Conservation (phyloP, 2,797 vertebrate species). For the Labroides dimidiatus region DNA sequence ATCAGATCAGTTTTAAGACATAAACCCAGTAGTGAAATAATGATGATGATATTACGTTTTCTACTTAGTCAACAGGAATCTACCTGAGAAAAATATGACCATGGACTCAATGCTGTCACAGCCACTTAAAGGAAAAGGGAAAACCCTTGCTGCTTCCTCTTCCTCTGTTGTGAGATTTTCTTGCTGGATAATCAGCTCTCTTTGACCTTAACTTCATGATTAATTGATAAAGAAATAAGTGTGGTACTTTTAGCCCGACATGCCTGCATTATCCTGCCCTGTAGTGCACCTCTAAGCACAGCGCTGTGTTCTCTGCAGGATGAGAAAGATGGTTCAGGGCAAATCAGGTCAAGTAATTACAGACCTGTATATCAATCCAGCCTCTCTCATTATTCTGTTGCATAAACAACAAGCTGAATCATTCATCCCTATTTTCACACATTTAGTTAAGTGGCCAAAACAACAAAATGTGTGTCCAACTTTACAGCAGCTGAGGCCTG, state of each 20-base stretch:
- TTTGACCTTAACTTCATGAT: too few species aligned
- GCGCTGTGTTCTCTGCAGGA: background rate
- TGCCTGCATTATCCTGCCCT: background rate
- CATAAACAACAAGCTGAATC: slow-evolving; percentile 29
- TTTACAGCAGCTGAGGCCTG: slow-evolving; percentile 63
- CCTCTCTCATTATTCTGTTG: slow-evolving; percentile 32
- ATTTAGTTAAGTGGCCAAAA: slow-evolving; percentile 26
- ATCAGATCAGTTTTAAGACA: too few species aligned
- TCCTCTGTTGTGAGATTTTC: too few species aligned
- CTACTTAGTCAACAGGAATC: too few species aligned
- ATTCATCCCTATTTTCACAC: slow-evolving; percentile 38
- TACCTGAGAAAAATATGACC: too few species aligned
- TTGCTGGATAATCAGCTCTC: too few species aligned
- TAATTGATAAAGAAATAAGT: too few species aligned
- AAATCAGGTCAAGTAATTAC: slow-evolving; percentile 48
- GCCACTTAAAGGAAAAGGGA: too few species aligned
- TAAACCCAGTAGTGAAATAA: too few species aligned
- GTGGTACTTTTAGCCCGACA: background rate
- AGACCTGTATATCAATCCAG: slow-evolving; percentile 23
- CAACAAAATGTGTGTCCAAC: slow-evolving; percentile 33
- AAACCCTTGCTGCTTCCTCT: too few species aligned
- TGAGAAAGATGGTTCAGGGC: background rate
- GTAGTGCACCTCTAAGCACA: background rate
- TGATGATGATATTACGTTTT: too few species aligned
- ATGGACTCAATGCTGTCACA: too few species aligned